These are phyloP conservation scores for Probaryconus sp. DNA, from an alignment of 1,140 invertebrate species.

Conservation along the genomic window DNA sequence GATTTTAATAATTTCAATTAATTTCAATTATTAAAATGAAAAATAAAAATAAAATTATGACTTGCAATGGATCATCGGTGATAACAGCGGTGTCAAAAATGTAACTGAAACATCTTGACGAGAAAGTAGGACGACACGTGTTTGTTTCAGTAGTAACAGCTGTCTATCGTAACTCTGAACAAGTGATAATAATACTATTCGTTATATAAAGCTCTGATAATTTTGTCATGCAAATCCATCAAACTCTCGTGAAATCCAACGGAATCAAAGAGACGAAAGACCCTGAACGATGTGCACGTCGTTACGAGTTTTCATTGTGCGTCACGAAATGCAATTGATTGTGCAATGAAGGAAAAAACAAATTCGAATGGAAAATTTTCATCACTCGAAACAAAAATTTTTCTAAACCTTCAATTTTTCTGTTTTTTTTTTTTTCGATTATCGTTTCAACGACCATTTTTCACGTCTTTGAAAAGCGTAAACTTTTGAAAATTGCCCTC, in stretches of 20 bases:
- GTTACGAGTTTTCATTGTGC: background rate
- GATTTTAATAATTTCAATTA: too few relatives aligned
- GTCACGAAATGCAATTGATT: conserved; percentile 18
- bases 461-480: conserved; percentile 33
- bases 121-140: conserved; percentile 52
- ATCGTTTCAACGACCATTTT: conserved; percentile 18
- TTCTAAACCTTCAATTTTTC: conserved; percentile 8
- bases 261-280: conserved; percentile 15
- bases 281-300: conserved; percentile 16
- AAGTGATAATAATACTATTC: conserved; percentile 52
- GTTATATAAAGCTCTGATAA: conserved; percentile 30
- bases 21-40: too few relatives aligned
- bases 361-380: conserved; percentile 27
- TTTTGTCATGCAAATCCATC: conserved; percentile 35
- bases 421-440: conserved; percentile 11
- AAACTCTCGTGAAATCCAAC: conserved; percentile 16
- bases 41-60: too few relatives aligned
- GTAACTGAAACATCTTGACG: conserved; percentile 39
- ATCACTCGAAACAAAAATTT: conserved; percentile 12
- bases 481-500: conserved; percentile 51
- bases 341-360: conserved; percentile 3
- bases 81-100: conserved; percentile 46
- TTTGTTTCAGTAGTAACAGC: conserved; percentile 45
- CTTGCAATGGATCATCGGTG: conserved; percentile 22
- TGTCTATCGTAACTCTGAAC: conserved; percentile 41